Evolutionary conservation across 2,797 vertebrate genomes (phyloP), one percentile per base, ranked within the genome.

Genomic region (Hippoglossus hippoglossus): DNA sequence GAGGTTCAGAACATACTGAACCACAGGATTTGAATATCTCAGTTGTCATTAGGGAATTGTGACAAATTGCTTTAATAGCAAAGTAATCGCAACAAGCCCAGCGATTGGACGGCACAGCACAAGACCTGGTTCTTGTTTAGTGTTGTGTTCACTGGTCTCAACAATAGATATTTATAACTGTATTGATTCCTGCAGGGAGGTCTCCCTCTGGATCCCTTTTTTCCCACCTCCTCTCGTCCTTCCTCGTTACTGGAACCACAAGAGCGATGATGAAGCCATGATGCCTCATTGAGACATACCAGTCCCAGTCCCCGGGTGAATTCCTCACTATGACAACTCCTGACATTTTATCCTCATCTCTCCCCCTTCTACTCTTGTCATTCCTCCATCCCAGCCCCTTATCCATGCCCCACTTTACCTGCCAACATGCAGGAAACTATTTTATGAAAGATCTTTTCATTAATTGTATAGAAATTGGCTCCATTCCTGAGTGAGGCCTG

Each of bases 111-210:
- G 18, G 66, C 24, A 54, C 11, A 67, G 13, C 24, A 58, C 15
- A 64, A 22, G 13, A 39, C 25, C 11, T 44, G 26, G 13, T 26
- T 67, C 41, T 13, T n/a, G 10, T 22, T 58, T 24, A n/a, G 24
- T 54, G 15, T n/a, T 12, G n/a, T 52, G 39, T 60, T 49, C 4
- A 3, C 39, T 39, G 22, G 13, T 46, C 18, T 25, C 49, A 60
- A 46, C 13, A 67, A 55, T 50, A 39, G 24, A 49, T 68, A 55
- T 61, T 54, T 8, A 50, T 59, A 60, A 54, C 2, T 44, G 34
- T 26, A 50, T 26, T 53, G 51, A 61, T 65, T 60, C 50, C 34
- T 56, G 25, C 13, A 39, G 19, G 1, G 22, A 65, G 9, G 36
- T 51, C 28, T 67, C 22, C 16, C 5, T 24, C 1, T 3, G 18